phyloP scores from a whole-genome alignment of 2,888 invertebrate species.

The Tetranychus piercei region DNA sequence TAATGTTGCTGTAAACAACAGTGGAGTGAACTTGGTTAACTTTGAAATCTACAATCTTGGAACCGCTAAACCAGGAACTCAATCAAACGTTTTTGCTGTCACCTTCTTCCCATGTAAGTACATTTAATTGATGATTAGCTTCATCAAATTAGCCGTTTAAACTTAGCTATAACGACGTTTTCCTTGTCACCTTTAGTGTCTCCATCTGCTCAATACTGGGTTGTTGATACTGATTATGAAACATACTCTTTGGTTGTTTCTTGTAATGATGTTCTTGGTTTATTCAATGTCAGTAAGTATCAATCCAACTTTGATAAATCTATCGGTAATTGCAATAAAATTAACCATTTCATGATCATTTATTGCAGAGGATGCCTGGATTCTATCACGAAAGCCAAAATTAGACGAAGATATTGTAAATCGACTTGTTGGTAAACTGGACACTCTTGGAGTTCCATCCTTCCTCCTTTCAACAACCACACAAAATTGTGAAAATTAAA shows the following conservation, averaged over 20 bases:
- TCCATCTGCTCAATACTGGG: not conserved
- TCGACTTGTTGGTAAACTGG: not conserved
- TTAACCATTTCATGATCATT: not conserved
- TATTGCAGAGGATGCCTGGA: not conserved
- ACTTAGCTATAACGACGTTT: not conserved
- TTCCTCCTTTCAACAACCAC: not conserved
- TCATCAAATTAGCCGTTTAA: not conserved
- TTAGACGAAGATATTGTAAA: not conserved
- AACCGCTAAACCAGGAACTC: not conserved
- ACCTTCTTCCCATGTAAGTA: not conserved
- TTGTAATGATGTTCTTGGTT: not conserved
- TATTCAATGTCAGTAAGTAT: not conserved
- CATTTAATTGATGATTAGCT: not conserved
- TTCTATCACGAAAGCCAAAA: not conserved
- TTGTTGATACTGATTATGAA: not conserved
- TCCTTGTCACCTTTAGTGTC: not conserved
- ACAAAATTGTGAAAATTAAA: not conserved
- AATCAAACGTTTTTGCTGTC: not conserved
- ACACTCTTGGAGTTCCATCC: not conserved
- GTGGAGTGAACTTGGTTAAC: not conserved
- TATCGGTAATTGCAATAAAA: not conserved
- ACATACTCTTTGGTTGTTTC: not conserved
- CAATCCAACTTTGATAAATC: not conserved
- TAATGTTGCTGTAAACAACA: not conserved
- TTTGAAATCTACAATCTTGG: not conserved